These are phyloP conservation scores for Scolopax mira DNA, from an alignment of 2,113 vertebrate genomes.

Conservation along the genomic window DNA sequence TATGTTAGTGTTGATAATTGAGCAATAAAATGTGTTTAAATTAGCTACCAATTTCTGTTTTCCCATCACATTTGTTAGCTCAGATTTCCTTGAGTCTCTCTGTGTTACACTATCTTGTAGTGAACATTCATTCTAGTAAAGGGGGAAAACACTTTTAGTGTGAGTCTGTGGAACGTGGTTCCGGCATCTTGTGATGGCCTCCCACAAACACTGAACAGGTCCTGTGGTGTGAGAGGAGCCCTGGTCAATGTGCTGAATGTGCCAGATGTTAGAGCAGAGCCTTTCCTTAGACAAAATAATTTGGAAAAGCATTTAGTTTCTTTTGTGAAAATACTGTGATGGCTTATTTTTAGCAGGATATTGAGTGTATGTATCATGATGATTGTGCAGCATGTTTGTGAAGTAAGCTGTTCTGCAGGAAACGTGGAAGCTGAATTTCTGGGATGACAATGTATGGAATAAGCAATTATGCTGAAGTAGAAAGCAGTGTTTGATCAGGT, in stretches of 20 bases:
- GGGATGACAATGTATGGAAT: neutral
- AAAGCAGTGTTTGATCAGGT: neutral
- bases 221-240: accelerated
- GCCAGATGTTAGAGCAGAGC: neutral
- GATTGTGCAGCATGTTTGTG: neutral
- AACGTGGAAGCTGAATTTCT: neutral
- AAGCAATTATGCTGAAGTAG: neutral
- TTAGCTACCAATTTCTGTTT: neutral
- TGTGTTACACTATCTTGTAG: neutral
- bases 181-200: neutral
- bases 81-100: neutral
- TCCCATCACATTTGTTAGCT: neutral
- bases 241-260: neutral
- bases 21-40: neutral
- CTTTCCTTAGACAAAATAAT: neutral
- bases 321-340: neutral
- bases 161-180: neutral
- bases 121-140: neutral
- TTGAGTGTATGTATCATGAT: neutral
- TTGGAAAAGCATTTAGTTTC: neutral
- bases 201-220: neutral
- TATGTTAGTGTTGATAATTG: neutral
- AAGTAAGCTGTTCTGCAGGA: neutral
- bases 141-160: neutral
- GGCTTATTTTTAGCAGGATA: neutral